Evolutionary conservation across 2,797 vertebrate genomes (phyloP), one percentile per base, ranked within the genome.

Genomic region (Neoniphon sammara): DNA sequence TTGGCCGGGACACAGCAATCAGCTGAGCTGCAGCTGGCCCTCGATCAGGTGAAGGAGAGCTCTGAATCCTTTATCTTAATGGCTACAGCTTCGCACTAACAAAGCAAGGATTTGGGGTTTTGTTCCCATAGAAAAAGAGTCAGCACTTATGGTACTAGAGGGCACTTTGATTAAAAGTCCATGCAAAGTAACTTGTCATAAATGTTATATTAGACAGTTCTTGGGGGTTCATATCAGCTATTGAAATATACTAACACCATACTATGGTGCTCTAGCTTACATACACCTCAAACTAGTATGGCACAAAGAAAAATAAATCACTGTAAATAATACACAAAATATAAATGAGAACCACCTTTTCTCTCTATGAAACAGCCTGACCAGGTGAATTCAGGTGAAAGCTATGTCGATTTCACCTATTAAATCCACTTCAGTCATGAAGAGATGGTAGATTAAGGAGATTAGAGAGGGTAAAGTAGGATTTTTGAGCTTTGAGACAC

Each of bases 1-100:
- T 75, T 94, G 78, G 93, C 92, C 2, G 91, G 92, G 58, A 94
- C 94, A 1, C 93, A 95, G 78, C 94, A 95, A 61, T 94, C 94
- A 15, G 94, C 94, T 0, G 93, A 94, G 80, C 93, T 94, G 50
- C 94, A 93, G 83, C 91, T 95, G 67, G 94, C 91, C 46, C 91
- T 95, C 0, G 93, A 94, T 76, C 94, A 95, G 91, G 93, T 93
- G 58, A 84, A 30, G 14, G 53, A 42, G 20, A 39, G 23, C 31
- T 2, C 27, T 2, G 25, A 66, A 23, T 70, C 58, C 17, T 46
- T 5, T 2, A 20, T 57, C 44, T 60, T 58, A 18, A 20, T 47
- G 56, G 50, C 10, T 0, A 1, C 7, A 52, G 52, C 8, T 6
- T 39, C 5, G 17, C 7, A 18, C 54, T 56, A 31, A 25, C 20